A percentile compares a stretch with the other conserved stretches of the same genome.
These are phyloP conservation scores for Limonius californicus DNA, from an alignment of 1,140 invertebrate species.

Conservation along the genomic window DNA sequence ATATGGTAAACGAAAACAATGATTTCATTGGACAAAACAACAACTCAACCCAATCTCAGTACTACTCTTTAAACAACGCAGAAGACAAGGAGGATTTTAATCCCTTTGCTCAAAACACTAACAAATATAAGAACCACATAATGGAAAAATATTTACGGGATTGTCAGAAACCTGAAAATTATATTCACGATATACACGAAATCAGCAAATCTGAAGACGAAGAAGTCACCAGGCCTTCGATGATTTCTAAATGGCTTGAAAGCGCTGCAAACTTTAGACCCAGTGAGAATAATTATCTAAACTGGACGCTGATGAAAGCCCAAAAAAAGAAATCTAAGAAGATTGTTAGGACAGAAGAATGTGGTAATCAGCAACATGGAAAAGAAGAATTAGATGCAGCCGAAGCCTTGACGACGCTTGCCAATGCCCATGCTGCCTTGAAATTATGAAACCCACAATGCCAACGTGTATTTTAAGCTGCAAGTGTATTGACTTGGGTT, in stretches of 20 bases:
- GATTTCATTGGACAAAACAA: background rate
- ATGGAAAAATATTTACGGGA: slow-evolving; percentile 55
- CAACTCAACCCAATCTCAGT: background rate
- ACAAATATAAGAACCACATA: slow-evolving; percentile 55
- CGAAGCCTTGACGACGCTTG: slow-evolving; percentile 59
- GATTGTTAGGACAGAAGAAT: background rate
- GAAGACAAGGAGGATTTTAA: slow-evolving; percentile 15
- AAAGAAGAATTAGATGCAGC: slow-evolving; percentile 68
- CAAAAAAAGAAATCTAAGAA: slow-evolving; percentile 35
- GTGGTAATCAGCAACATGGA: slow-evolving; percentile 47
- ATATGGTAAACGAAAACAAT: background rate
- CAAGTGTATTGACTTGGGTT: too few relatives aligned
- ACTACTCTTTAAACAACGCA: background rate
- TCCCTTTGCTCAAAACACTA: slow-evolving; percentile 36
- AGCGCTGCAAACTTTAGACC: slow-evolving; percentile 64
- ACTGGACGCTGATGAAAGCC: slow-evolving; percentile 48
- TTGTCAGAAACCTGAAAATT: slow-evolving; percentile 37
- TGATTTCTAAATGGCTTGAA: slow-evolving; percentile 65
- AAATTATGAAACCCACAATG: too few relatives aligned
- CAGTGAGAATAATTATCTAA: slow-evolving; percentile 61
- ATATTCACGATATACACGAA: slow-evolving; percentile 23
- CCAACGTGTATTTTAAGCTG: too few relatives aligned
- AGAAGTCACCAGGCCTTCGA: slow-evolving; percentile 49
- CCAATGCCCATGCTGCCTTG: slow-evolving; percentile 26
- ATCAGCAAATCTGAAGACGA: slow-evolving; percentile 24